Percentiles rank a stretch among this genome's conserved stretches.
Conservation (phyloP, 1,140 invertebrate genomes). For the Aphelenchoides fujianensis region DNA sequence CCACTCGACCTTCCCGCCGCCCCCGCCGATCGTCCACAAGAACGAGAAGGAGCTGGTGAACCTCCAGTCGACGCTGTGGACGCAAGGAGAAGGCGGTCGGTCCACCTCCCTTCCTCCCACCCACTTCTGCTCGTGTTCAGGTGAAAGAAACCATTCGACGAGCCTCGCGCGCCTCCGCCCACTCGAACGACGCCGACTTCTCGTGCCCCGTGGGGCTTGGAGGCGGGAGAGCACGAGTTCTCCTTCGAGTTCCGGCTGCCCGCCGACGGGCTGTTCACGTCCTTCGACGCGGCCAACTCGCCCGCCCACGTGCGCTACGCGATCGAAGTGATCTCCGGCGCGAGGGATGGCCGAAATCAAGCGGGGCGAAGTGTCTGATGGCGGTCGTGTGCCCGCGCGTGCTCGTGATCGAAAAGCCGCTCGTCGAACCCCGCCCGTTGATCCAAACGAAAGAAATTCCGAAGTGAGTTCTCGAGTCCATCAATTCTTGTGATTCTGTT, state of each 20-base stretch:
- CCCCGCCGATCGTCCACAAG: background rate
- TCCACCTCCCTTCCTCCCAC: too few species aligned
- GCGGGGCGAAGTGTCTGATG: slow-evolving; percentile 4
- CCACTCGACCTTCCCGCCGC: background rate
- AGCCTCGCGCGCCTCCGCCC: background rate
- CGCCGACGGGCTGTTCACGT: background rate
- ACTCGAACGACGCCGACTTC: background rate
- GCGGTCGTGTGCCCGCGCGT: background rate
- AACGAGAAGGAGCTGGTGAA: slow-evolving; percentile 2
- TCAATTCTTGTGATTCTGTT: too few species aligned
- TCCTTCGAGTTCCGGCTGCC: background rate
- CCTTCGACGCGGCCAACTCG: background rate
- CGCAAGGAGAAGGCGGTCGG: background rate
- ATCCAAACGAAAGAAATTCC: slow-evolving; percentile 2
- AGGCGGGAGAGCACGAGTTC: background rate
- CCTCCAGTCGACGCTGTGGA: background rate
- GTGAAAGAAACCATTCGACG: background rate
- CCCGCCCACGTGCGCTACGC: background rate
- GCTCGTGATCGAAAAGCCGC: background rate
- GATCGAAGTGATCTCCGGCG: background rate
- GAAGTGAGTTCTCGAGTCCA: too few species aligned
- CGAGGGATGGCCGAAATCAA: background rate
- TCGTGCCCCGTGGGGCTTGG: background rate
- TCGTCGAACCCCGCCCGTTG: background rate
- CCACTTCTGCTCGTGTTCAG: too few species aligned